phyloP scores from a whole-genome alignment of 2,113 vertebrate species.

The Myrmophylax atrothorax region DNA sequence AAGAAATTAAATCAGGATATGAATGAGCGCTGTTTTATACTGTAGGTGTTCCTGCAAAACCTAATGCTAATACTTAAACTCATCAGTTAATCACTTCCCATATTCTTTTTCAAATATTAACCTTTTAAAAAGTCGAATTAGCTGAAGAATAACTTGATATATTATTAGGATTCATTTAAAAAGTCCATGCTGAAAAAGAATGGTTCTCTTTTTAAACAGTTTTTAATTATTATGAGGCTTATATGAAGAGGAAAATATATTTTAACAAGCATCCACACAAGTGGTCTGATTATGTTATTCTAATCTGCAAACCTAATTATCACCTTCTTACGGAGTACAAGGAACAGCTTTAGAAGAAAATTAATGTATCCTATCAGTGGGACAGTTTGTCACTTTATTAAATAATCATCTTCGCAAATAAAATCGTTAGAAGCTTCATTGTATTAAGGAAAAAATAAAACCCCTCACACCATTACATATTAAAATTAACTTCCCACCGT shows the following conservation, averaged over 20 bases:
- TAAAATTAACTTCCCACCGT: constrained; percentile 75
- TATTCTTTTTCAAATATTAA: constrained; percentile 71
- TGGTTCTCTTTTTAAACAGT: constrained; percentile 64
- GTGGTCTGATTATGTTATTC: constrained; percentile 89
- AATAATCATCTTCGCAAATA: constrained; percentile 78
- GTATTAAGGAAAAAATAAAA: constrained; percentile 69
- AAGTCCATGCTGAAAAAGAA: constrained; percentile 57
- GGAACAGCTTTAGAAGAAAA: constrained; percentile 89
- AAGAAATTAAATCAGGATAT: constrained; percentile 80
- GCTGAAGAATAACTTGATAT: constrained; percentile 62
- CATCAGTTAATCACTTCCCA: constrained; percentile 70
- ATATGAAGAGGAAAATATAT: constrained; percentile 80
- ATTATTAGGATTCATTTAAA: constrained; percentile 55
- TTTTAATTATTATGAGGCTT: constrained; percentile 77
- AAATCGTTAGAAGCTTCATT: constrained; percentile 74
- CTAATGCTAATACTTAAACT: constrained; percentile 67
- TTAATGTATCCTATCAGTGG: constrained; percentile 94
- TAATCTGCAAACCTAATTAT: constrained; percentile 99
- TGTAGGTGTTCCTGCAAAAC: constrained; percentile 65
- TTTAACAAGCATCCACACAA: constrained; percentile 86
- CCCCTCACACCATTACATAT: constrained; percentile 51
- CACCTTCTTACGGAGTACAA: constrained; percentile 87
- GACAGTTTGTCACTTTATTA: constrained; percentile 92
- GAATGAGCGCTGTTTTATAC: constrained; percentile 72
- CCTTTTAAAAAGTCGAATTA: constrained; percentile 61